These are phyloP conservation scores for Caenorhabditis parvicauda DNA, from an alignment of 2,888 invertebrate genomes.

Conservation along the genomic window DNA sequence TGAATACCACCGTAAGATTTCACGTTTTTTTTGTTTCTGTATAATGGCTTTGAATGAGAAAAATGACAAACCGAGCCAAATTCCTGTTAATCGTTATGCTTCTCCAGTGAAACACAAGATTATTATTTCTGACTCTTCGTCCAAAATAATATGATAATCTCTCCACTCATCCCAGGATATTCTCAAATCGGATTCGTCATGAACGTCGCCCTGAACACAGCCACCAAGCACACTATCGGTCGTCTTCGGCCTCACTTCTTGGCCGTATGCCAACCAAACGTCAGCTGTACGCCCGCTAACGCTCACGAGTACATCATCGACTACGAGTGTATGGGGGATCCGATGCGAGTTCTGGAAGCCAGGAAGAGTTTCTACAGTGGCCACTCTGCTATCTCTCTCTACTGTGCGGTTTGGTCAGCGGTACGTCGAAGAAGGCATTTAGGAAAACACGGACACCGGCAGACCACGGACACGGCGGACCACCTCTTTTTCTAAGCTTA, in stretches of 20 bases:
- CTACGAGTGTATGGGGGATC: slow-evolving; percentile 37
- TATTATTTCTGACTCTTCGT: neutral
- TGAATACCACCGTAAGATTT: too few species aligned
- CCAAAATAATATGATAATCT: neutral
- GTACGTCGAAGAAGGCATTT: too few species aligned
- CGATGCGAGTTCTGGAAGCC: slow-evolving; percentile 32
- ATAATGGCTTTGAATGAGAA: too few species aligned
- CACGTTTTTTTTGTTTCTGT: too few species aligned
- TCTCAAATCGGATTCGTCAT: slow-evolving; percentile 45
- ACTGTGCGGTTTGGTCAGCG: slow-evolving; percentile 36
- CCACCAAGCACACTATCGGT: slow-evolving; percentile 87
- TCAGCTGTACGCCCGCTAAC: slow-evolving; percentile 23
- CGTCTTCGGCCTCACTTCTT: slow-evolving; percentile 89
- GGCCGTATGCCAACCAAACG: slow-evolving; percentile 74
- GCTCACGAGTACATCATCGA: slow-evolving; percentile 22
- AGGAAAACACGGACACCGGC: too few species aligned
- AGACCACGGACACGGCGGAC: too few species aligned
- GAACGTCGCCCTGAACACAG: slow-evolving; percentile 65
- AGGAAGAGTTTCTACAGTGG: slow-evolving; percentile 50
- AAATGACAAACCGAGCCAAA: too few species aligned
- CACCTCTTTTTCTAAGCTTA: too few species aligned
- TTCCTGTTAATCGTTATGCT: too few species aligned
- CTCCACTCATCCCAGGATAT: too few species aligned
- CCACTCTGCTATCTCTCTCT: slow-evolving; percentile 43
- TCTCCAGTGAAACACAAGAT: too few species aligned